Evolutionary conservation across 2,113 vertebrate genomes (phyloP), one percentile per base, ranked within the genome.

Genomic region (Tamias sibiricus): DNA sequence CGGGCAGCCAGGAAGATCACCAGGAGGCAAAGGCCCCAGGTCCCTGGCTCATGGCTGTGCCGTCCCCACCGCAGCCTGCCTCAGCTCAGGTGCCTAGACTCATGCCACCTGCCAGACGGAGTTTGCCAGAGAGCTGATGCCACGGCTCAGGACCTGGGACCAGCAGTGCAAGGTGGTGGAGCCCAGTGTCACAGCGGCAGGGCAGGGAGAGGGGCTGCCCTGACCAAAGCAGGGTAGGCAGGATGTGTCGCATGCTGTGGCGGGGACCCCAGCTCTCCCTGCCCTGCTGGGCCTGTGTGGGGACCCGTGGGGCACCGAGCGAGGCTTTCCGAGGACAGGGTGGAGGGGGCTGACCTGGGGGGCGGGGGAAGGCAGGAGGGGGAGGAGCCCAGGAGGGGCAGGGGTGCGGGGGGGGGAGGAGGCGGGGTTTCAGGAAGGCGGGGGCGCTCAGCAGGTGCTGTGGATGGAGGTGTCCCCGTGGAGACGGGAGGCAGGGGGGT

Each of bases 51-150:
- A 16, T 2, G 14, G 87, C 80, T 62, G 82, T 10, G 37, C 91
- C 47, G 44, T 10, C 2, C 20, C 32, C 52, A 6, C 26, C 4
- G 28, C 5, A 1, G 35, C 8, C 44, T 28, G 44, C 66, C 82
- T 44, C 8, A 22, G 68, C 83, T 82, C 95, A 95, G 92, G 90
- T 82, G 71, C 52, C 86, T 72, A 24, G 86, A 84, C 86, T 72
- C 4, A 2, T 94, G 95, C n/a, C n/a, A n/a, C n/a, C n/a, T n/a
- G n/a, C n/a, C n/a, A n/a, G n/a, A n/a, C n/a, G n/a, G n/a, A n/a
- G n/a, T n/a, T n/a, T n/a, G n/a, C n/a, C 0, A 2, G 47, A 83
- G 90, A n/a, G n/a, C n/a, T 85, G 92, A 81, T 35, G 52, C 72
- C 77, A 76, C 8, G 3, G n/a, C 32, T 47, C 32, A 35, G 6